Conservation (phyloP, 92 coral and sea anemone species). For the Paramuricea clavata region DNA sequence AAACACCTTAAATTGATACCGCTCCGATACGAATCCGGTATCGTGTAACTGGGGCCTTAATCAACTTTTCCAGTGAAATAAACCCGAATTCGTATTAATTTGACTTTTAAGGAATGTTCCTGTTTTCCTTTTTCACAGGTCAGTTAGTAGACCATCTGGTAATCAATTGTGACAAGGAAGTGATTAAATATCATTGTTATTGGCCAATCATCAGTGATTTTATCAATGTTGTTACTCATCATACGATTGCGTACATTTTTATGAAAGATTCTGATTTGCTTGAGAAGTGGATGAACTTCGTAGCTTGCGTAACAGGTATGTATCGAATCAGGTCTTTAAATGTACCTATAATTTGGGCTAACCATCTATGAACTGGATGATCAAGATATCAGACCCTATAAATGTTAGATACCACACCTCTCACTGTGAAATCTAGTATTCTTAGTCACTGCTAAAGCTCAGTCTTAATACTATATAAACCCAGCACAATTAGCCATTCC, state of each 20-base stretch:
- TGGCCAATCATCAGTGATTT: constrained; percentile 98
- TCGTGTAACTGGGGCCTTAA: too few species aligned
- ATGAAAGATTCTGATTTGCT: constrained; percentile 86
- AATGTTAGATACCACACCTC: too few species aligned
- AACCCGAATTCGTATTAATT: background rate
- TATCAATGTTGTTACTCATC: constrained; percentile 92
- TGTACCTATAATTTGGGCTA: too few species aligned
- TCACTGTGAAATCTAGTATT: too few species aligned
- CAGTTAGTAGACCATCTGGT: constrained; percentile 66
- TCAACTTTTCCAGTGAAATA: background rate
- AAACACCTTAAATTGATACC: too few species aligned
- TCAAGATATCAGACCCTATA: too few species aligned
- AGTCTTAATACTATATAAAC: too few species aligned
- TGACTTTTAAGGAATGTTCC: background rate
- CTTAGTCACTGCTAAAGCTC: too few species aligned
- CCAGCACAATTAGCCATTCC: too few species aligned
- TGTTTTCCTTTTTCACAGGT: background rate
- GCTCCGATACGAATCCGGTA: too few species aligned
- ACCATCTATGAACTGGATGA: too few species aligned
- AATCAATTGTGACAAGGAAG: constrained; percentile 79
- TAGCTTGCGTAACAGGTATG: constrained; percentile 85
- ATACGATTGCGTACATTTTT: constrained; percentile 84
- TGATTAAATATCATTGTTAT: constrained; percentile 85
- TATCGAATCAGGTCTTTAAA: too few species aligned
- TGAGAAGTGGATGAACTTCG: constrained; percentile 86